Evolutionary conservation across 2,797 vertebrate genomes (phyloP), one percentile per base, ranked within the genome.

Genomic region (Cyprinella venusta): DNA sequence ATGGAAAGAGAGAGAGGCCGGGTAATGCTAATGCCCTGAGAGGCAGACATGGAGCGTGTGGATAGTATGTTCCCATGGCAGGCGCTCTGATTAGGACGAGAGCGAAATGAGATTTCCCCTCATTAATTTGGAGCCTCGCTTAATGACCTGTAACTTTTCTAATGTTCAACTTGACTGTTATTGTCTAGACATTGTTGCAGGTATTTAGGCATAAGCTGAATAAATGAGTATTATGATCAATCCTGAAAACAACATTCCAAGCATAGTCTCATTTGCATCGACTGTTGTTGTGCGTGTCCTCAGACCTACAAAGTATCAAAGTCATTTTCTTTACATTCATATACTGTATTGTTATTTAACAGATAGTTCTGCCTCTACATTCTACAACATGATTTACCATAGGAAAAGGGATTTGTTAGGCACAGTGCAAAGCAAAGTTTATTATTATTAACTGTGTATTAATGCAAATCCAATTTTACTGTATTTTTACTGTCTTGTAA

Each of bases 91-190:
- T 87, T 76, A 85, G 59, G 69, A 86, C 64, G 36, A 72, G 63
- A 76, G 38, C 38, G 40, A 71, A 84, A 86, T 75, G 75, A 80
- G 69, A 72, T 84, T 86, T 78, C 21, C 77, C 26, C 77, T 84
- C 61, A 75, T 86, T 81, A 85, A 84, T 87, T 85, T 86, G 56
- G 24, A 83, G 80, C 68, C 75, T 85, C 50, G 21, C 84, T 48
- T 86, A 86, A 89, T 86, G 82, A 80, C 54, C 84, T 83, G 84
- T 85, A 85, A 81, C 83, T 85, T 88, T 85, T 71, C 67, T 67
- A 84, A 87, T 80, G 79, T 74, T 87, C 40, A n/a, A 83, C 71
- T 86, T 76, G 82, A 86, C 78, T 86, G 82, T 76, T 86, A 84
- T 82, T 84, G 88, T 87, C 84, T 88, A 72, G 82, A 85, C 36